Conservation (phyloP, 2,113 vertebrate species). For the Elgaria multicarinata region DNA sequence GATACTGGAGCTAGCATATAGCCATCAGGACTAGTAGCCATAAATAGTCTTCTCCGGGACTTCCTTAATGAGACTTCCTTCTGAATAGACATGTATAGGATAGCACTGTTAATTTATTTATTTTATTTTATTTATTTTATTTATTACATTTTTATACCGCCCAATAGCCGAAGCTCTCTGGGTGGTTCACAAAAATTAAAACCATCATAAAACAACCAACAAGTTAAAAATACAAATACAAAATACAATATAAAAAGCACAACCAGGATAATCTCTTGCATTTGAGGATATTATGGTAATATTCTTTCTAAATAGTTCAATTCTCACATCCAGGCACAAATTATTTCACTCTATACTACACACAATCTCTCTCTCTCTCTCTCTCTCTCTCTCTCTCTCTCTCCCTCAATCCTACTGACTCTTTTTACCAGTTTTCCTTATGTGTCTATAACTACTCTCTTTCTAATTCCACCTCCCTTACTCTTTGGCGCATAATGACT, state of each 20-base stretch:
- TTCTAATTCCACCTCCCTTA: too few species aligned
- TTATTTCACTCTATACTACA: background rate
- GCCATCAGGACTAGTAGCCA: too few species aligned
- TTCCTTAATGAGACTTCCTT: background rate
- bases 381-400: background rate
- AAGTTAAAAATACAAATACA: too few species aligned
- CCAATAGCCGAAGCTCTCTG: too few species aligned
- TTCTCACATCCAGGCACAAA: background rate
- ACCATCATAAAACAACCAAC: too few species aligned
- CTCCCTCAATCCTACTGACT: background rate
- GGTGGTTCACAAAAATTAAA: too few species aligned
- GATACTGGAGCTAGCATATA: too few species aligned
- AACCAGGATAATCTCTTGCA: background rate
- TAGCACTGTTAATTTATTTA: background rate
- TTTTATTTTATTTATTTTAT: too few species aligned
- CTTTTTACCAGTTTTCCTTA: background rate
- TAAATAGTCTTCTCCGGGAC: too few species aligned
- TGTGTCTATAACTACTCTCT: background rate
- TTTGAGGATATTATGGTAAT: background rate
- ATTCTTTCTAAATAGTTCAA: background rate
- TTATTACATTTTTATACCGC: too few species aligned
- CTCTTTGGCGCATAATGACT: background rate
- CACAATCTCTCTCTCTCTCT: background rate
- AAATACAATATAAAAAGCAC: too few species aligned
- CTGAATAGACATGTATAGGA: background rate